Evolutionary conservation across 2,888 invertebrate species (phyloP), one percentile per base, ranked within the genome.

Genomic region (Macrosoma leucophasiata): DNA sequence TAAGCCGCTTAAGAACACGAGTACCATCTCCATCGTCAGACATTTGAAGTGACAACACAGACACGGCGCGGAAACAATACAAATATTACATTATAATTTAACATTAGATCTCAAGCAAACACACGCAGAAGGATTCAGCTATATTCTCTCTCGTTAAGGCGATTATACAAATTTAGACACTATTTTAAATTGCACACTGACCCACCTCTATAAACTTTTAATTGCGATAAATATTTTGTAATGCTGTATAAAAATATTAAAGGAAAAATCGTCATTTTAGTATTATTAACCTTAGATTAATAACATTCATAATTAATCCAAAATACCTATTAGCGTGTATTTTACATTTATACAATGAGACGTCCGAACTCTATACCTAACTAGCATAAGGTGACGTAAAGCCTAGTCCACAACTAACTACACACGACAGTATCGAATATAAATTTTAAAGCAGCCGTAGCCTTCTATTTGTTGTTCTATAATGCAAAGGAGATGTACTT

Each of bases 201-300:
- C 72, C 72, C 79, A 81, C 76, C 81, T 76, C 77, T 79, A 81
- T 78, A 82, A 76, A 81, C 74, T 76, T 81, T 81, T 77, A 79
- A 79, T 81, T 81, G 81, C 81, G 76, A 73, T 81, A 76, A 72
- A 78, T 81, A 81, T 70, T 56, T 69, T 74, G 72, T 78, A 76
- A 79, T 79, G 79, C 78, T 84, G 82, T 84, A 84, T 82, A 84
- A 84, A 84, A 82, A 84, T 82, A 82, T 79, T 82, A 82, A 84
- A 84, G 79, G 71, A 78, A 84, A 79, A 77, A 76, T 76, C 71
- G 72, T 76, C 72, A 74, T 73, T 72, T 72, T 71, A 72, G 63
- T 74, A 70, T n/a, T n/a, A 67, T 68, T 69, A 65, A 70, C 73
- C 72, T 79, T 78, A 54, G 39, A 39, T 50, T n/a, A 60, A 66